Percentiles rank a stretch among this genome's conserved stretches.
Conservation (phyloP, 2,888 invertebrate genomes). For the Polydesmus complanatus region DNA sequence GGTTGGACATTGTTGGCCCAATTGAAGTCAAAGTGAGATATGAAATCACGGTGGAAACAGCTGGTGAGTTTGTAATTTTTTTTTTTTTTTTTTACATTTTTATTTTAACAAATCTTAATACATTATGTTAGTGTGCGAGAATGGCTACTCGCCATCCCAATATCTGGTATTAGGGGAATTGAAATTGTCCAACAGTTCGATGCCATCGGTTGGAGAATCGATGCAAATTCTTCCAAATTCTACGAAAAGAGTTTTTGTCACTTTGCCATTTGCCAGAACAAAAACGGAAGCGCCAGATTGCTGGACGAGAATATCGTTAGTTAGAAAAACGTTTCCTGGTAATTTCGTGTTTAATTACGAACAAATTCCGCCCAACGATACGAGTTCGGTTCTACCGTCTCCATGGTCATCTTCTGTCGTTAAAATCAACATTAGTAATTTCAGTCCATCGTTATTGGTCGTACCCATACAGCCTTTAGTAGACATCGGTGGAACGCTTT, state of each 20-base stretch:
- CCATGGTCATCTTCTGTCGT: not conserved
- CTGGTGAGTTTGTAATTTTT: conserved; percentile 7
- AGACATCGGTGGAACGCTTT: conserved; percentile 68
- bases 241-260: conserved; percentile 17
- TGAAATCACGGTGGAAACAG: conserved; percentile 18
- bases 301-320: conserved; percentile 27
- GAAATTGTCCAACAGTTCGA: conserved; percentile 18
- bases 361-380: conserved; percentile 47
- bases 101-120: not conserved
- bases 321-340: conserved; percentile 51
- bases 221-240: conserved; percentile 14
- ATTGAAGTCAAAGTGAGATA: conserved; percentile 13
- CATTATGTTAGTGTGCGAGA: conserved; percentile 17
- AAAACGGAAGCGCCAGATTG: conserved; percentile 12
- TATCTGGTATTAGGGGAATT: conserved; percentile 18
- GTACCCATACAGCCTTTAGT: conserved; percentile 54
- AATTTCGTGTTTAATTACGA: conserved; percentile 59
- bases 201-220: conserved; percentile 1
- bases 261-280: conserved; percentile 14
- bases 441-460: conserved; percentile 47
- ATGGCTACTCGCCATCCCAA: conserved; percentile 17
- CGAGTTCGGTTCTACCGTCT: conserved; percentile 46
- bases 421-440: conserved; percentile 50
- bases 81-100: not conserved
- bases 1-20: conserved; percentile 9